A percentile compares a stretch with the other conserved stretches of the same genome.
phyloP scores from a whole-genome alignment of 64 coral and sea anemone species.

The Astreopora myriophthalma region DNA sequence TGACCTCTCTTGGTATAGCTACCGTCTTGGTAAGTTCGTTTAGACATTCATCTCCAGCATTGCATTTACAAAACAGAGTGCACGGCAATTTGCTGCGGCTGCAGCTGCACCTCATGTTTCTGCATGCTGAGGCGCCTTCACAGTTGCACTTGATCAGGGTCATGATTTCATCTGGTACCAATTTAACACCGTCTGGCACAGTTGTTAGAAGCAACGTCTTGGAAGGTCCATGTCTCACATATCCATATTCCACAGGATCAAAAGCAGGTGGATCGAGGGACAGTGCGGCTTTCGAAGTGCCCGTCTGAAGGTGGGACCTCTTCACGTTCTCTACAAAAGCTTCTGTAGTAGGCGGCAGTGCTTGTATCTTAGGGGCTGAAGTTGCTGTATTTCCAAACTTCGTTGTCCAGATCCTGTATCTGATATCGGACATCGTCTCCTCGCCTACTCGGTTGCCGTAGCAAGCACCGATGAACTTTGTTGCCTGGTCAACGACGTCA shows the following conservation, averaged over 20 bases:
- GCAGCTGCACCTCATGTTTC: constrained; percentile 34
- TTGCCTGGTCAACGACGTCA: constrained; percentile 34
- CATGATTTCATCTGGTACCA: constrained; percentile 54
- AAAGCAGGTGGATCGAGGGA: neutral
- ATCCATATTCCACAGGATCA: neutral
- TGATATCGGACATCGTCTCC: constrained; percentile 2
- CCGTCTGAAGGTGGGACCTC: constrained; percentile 8
- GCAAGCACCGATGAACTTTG: constrained; percentile 25
- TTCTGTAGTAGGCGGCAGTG: constrained; percentile 46
- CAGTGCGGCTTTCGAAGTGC: constrained; percentile 3
- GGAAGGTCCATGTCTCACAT: constrained; percentile 30
- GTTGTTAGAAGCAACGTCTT: constrained; percentile 55
- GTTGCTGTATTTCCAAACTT: constrained; percentile 57
- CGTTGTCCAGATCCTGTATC: constrained; percentile 25
- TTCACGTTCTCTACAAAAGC: constrained; percentile 51
- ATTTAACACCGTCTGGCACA: constrained; percentile 51
- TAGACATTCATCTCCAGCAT: constrained; percentile 25
- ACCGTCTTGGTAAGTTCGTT: constrained; percentile 28
- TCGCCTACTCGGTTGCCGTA: neutral
- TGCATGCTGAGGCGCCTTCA: constrained; percentile 22
- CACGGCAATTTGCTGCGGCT: constrained; percentile 36
- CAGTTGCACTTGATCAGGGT: constrained; percentile 58
- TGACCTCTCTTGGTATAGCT: constrained; percentile 1
- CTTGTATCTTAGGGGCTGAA: no score
- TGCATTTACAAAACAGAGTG: constrained; percentile 57